Evolutionary conservation across 2,888 invertebrate genomes (phyloP).

Genomic region (Campoletis raptor): DNA sequence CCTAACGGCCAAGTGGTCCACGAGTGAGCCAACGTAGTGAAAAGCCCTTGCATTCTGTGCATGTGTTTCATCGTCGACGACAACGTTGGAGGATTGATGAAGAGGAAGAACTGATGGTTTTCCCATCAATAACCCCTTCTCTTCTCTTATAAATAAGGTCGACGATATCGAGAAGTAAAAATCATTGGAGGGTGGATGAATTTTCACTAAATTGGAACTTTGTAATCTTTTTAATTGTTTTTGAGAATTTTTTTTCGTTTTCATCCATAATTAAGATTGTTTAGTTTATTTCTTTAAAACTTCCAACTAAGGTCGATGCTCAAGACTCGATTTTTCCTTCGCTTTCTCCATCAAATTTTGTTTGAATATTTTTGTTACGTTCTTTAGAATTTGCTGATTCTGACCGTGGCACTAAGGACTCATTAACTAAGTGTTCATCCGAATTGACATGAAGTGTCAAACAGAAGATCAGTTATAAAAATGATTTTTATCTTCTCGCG

Average conservation of each 20-base stretch:
- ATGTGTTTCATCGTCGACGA: slow-evolving; percentile 16
- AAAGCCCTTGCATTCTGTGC: slow-evolving; percentile 18
- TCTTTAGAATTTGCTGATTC: too few species aligned
- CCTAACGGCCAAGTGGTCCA: slow-evolving; percentile 76
- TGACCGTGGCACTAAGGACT: too few species aligned
- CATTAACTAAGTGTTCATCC: too few species aligned
- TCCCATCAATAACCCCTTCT: slow-evolving; percentile 6
- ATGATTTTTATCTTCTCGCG: too few species aligned
- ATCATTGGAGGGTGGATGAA: neutral
- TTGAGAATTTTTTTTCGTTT: neutral
- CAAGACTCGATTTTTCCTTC: too few species aligned
- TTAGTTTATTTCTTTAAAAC: too few species aligned
- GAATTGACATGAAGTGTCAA: too few species aligned
- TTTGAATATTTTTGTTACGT: too few species aligned
- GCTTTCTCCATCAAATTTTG: too few species aligned
- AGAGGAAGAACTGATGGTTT: slow-evolving; percentile 23
- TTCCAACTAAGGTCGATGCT: too few species aligned
- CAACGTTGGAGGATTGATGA: neutral
- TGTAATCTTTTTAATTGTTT: neutral
- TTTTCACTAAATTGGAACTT: neutral
- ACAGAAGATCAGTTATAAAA: too few species aligned
- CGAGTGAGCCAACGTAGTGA: slow-evolving; percentile 48
- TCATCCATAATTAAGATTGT: neutral
- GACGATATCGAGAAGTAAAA: slow-evolving; percentile 5
- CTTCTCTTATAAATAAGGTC: neutral